Evolutionary conservation across 1,140 invertebrate species (phyloP).

Genomic region (Leptopilina boulardi): DNA sequence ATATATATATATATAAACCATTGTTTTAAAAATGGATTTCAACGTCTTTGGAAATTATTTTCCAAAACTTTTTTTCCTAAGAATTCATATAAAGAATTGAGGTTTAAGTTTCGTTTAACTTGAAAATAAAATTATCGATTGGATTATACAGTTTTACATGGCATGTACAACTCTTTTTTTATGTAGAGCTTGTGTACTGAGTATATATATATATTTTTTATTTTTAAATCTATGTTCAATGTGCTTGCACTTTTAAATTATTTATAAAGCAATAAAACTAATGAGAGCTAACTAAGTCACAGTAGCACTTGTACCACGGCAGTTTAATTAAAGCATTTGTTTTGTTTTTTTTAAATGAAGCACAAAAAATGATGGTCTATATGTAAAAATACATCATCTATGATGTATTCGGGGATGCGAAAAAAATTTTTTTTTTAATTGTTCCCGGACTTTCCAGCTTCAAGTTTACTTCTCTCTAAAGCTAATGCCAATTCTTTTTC

Average conservation of each 20-base stretch:
- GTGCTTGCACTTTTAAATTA: conserved; percentile 21
- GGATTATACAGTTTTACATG: background rate
- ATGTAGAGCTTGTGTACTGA: background rate
- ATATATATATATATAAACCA: too few relatives aligned
- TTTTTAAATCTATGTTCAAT: background rate
- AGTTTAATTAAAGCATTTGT: conserved; percentile 7
- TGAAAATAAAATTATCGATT: background rate
- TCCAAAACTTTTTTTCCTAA: background rate
- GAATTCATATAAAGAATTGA: background rate
- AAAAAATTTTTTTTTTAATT: conserved; percentile 38
- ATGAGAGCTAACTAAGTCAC: conserved; percentile 1
- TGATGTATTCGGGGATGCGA: conserved; percentile 20
- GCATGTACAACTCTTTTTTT: background rate
- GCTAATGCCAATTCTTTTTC: conserved; percentile 67
- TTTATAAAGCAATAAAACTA: background rate
- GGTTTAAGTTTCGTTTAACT: background rate
- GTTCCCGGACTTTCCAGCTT: conserved; percentile 55
- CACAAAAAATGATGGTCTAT: background rate
- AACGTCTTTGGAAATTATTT: background rate
- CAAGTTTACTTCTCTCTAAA: conserved; percentile 64
- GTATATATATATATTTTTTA: background rate
- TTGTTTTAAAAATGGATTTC: too few relatives aligned
- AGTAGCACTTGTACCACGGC: conserved; percentile 13
- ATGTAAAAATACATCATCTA: conserved; percentile 6
- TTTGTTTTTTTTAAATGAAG: background rate